Evolutionary conservation across 2,888 invertebrate species (phyloP), one percentile per base, ranked within the genome.

Genomic region (Achlya flavicornis): DNA sequence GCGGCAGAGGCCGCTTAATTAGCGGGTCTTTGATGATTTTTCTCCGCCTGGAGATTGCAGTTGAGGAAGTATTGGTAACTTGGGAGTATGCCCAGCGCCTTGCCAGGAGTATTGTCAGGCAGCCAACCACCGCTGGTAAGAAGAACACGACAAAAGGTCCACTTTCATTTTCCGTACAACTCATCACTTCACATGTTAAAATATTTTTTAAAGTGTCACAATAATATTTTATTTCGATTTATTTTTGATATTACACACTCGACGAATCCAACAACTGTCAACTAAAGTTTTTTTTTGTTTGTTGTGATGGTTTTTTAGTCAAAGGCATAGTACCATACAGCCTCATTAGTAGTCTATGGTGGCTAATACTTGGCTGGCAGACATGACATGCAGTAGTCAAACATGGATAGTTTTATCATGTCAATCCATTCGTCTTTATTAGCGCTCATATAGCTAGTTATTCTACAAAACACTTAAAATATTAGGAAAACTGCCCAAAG

Each of bases 121-220:
- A 93, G 85, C 93, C 93, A 79, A 93, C 89, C 77, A 93, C 87
- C 76, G 93, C 93, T 79, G 94, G 93, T 85, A 93, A 82, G 88
- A 94, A 91, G 91, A 93, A 93, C 86, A 93, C 92, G 89, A 94
- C 93, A 92, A 92, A 92, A 88, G 93, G 92, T 79, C 88, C 94
- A 93, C 85, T 94, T 87, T 89, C 94, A 94, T 89, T 91, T 90
- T 93, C 92, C 89, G 93, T 93, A 93, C 93, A 93, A 94, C 91
- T 94, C 93, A 93, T 93, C 91, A 93, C 94, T 53, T 94, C 84
- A 93, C 93, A 94, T 93, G 92, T 91, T 92, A 91, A 90, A 91
- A 85, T 87, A 75, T 87, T 86, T 80, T 78, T 63, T 76, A 79
- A 82, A 78, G 70, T 78, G 79, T 81, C 86, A 87, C 92, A 88